Percentiles rank a stretch among this genome's conserved stretches.
Conservation (phyloP, 23 tunicate species). For the Trididemnum clinides region DNA sequence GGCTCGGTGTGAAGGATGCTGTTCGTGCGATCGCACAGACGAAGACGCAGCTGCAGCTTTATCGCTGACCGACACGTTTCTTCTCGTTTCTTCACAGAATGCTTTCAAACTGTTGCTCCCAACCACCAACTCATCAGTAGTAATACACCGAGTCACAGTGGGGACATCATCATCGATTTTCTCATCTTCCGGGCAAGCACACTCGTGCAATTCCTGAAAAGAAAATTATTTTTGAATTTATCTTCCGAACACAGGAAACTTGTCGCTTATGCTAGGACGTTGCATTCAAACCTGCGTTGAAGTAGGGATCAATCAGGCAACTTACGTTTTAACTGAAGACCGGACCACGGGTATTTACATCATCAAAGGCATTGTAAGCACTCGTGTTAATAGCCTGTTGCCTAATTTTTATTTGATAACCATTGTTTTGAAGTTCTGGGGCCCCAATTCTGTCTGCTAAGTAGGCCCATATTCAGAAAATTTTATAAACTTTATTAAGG, state of each 20-base stretch:
- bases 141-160: not conserved
- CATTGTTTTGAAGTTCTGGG: too few relatives aligned
- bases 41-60: not conserved
- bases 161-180: not conserved
- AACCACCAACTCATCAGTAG: not conserved
- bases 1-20: not conserved
- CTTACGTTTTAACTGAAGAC: too few relatives aligned
- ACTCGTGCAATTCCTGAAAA: not conserved
- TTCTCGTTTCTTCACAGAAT: not conserved
- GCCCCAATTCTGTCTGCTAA: too few relatives aligned
- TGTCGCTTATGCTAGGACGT: not conserved
- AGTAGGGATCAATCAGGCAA: too few relatives aligned
- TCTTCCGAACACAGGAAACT: not conserved
- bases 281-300: too few relatives aligned
- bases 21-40: not conserved
- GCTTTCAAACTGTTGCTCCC: not conserved
- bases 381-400: too few relatives aligned
- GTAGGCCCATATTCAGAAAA: too few relatives aligned
- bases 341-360: too few relatives aligned
- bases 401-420: too few relatives aligned
- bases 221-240: not conserved
- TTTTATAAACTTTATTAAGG: too few relatives aligned
- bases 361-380: too few relatives aligned
- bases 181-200: not conserved
- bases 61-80: not conserved